These are phyloP conservation scores for Ptilorrhoa leucosticta DNA, from an alignment of 2,113 vertebrate species.

Conservation along the genomic window DNA sequence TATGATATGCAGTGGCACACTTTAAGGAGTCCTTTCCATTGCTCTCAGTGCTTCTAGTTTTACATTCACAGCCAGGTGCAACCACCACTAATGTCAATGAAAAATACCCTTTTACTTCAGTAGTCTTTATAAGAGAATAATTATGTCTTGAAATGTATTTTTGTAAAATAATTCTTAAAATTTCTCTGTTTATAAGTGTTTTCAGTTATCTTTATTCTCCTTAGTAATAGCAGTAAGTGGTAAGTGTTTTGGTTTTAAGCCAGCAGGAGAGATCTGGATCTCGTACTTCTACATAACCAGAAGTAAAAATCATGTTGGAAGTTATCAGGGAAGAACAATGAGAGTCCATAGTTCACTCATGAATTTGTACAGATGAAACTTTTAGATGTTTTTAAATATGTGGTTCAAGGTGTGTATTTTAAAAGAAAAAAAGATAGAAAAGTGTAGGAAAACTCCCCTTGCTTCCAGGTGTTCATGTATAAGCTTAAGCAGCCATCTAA, in stretches of 20 bases:
- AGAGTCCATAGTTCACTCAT: background rate
- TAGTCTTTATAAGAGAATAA: background rate
- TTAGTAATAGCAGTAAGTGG: background rate
- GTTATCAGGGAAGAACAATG: background rate
- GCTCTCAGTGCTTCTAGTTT: background rate
- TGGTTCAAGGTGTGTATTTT: background rate
- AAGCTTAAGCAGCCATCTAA: background rate
- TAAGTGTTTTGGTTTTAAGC: background rate
- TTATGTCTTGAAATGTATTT: background rate
- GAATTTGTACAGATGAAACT: background rate
- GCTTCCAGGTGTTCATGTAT: background rate
- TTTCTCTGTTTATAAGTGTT: background rate
- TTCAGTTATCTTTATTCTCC: background rate
- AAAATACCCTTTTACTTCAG: background rate
- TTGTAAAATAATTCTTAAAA: background rate
- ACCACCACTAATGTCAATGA: background rate
- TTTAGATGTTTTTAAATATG: background rate
- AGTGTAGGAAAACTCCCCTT: background rate
- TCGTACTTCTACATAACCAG: background rate
- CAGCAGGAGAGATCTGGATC: background rate
- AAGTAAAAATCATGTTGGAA: background rate
- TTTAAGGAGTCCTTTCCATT: conserved; percentile 19
- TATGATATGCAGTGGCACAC: background rate
- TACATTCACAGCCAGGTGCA: background rate
- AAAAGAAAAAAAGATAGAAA: background rate